A percentile compares a stretch with the other conserved stretches of the same genome.
phyloP scores from a whole-genome alignment of 2,113 vertebrate genomes.

The Paracanthobrama guichenoti region DNA sequence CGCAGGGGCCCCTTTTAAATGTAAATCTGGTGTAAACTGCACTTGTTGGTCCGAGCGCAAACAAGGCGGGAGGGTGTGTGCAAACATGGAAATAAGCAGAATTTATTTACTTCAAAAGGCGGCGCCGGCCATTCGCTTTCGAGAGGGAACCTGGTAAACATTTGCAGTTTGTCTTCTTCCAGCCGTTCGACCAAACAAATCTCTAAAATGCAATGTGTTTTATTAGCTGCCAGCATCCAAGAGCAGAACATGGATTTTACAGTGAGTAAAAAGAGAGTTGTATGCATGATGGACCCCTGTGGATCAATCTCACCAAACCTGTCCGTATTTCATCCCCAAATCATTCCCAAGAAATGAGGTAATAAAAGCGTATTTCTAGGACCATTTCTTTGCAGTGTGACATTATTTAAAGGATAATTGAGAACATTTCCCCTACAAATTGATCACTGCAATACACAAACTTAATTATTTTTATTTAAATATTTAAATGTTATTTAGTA shows the following conservation, averaged over 20 bases:
- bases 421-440: neutral
- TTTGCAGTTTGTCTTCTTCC: constrained; percentile 47
- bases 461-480: neutral
- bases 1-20: constrained; percentile 59
- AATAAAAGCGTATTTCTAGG: neutral
- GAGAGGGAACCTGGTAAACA: constrained; percentile 42
- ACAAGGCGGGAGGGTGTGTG: constrained; percentile 53
- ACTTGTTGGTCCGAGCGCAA: constrained; percentile 58
- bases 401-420: neutral
- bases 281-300: neutral
- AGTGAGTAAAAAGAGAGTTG: constrained; percentile 22
- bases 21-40: constrained; percentile 63
- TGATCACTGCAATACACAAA: neutral
- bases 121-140: constrained; percentile 8
- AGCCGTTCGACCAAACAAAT: constrained; percentile 43
- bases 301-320: neutral
- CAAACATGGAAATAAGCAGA: constrained; percentile 53
- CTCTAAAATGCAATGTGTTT: constrained; percentile 35
- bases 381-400: neutral
- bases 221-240: constrained; percentile 37
- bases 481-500: neutral
- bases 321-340: neutral
- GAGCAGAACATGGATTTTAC: constrained; percentile 48
- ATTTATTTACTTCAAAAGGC: constrained; percentile 60
- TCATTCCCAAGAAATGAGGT: neutral